These are phyloP conservation scores for Coracopsis vasa DNA, from an alignment of 2,113 vertebrate species.

Conservation along the genomic window DNA sequence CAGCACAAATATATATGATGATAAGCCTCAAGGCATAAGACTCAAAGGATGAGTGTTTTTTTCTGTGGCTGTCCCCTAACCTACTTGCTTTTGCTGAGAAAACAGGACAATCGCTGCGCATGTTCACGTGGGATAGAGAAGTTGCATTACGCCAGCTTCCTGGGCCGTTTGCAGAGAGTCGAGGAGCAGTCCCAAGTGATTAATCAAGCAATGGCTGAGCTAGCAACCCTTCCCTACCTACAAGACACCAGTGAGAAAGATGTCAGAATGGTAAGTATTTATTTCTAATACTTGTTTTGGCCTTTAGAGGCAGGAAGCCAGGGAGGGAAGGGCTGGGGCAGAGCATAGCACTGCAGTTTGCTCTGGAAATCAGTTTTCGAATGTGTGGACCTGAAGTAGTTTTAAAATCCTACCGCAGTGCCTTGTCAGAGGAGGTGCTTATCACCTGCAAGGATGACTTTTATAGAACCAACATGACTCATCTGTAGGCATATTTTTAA, in stretches of 20 bases:
- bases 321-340: neutral
- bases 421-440: conserved; percentile 56
- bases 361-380: neutral
- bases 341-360: neutral
- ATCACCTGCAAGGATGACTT: conserved; percentile 54
- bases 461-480: conserved; percentile 58
- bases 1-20: neutral
- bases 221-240: conserved; percentile 76
- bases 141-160: conserved; percentile 73
- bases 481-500: conserved; percentile 58
- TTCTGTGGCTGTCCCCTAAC: neutral
- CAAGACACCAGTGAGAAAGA: conserved; percentile 74
- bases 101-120: conserved; percentile 38
- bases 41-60: neutral
- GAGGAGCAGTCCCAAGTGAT: conserved; percentile 73
- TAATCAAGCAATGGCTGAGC: conserved; percentile 78
- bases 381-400: neutral
- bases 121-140: conserved; percentile 76
- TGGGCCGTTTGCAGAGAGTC: conserved; percentile 61
- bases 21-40: neutral
- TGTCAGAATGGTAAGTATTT: conserved; percentile 59
- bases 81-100: neutral
- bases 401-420: conserved; percentile 33
- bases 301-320: conserved; percentile 25
- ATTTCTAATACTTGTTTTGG: conserved; percentile 39